Conservation (phyloP, 2,888 invertebrate genomes). For the Glaucopsyche alexis region DNA sequence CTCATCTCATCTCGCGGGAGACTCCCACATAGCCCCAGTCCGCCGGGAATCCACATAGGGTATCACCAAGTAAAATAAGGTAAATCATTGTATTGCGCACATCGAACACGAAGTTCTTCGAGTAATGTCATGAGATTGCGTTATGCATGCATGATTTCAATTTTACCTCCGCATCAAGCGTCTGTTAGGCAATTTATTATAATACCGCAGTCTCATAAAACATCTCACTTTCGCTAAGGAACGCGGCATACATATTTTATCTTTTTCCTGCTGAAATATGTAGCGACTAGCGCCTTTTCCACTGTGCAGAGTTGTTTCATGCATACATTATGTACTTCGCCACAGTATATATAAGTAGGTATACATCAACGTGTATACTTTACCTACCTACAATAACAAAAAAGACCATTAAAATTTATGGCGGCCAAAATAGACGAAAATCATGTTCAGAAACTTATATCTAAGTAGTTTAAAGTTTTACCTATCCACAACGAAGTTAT, state of each 20-base stretch:
- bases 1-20: no score
- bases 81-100: no score
- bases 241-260: conserved; percentile 19
- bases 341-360: neutral
- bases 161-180: conserved; percentile 2
- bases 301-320: conserved; percentile 14
- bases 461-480: no score
- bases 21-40: no score
- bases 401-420: no score
- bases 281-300: neutral
- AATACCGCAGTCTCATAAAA: conserved; percentile 22
- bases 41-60: no score
- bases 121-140: conserved; percentile 10
- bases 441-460: no score
- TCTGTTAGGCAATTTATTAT: neutral
- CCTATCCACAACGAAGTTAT: no score
- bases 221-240: conserved; percentile 8
- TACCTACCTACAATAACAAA: no score
- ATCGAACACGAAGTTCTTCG: neutral
- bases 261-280: conserved; percentile 19
- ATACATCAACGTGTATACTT: neutral
- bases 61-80: no score
- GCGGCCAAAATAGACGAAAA: no score
- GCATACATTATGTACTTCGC: conserved; percentile 7
- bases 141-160: conserved; percentile 6